These are phyloP conservation scores for Solenopsis fugax DNA, from an alignment of 1,140 invertebrate genomes.

Conservation along the genomic window DNA sequence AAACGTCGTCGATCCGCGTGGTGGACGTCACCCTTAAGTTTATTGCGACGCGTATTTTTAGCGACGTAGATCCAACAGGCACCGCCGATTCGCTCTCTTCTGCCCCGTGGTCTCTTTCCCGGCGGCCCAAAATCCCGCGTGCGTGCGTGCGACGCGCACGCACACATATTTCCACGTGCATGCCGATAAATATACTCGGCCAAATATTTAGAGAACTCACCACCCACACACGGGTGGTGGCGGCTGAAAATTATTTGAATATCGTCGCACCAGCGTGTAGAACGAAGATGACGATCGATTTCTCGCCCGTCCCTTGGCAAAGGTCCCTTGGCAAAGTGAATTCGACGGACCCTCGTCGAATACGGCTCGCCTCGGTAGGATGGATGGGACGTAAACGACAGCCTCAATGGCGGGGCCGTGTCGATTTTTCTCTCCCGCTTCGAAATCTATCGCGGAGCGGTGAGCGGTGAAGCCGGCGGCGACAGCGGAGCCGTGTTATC, in stretches of 20 bases:
- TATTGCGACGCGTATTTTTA: conserved; percentile 79
- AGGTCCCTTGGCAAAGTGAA: conserved; percentile 15
- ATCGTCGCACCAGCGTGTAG: conserved; percentile 29
- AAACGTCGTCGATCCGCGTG: conserved; percentile 68
- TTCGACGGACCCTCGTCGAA: conserved; percentile 14
- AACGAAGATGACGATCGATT: conserved; percentile 23
- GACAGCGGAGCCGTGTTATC: background rate
- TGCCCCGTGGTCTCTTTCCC: conserved; percentile 31
- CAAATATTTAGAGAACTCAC: conserved; percentile 79
- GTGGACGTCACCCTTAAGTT: conserved; percentile 78
- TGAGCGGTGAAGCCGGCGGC: background rate
- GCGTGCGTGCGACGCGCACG: background rate
- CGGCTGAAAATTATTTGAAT: conserved; percentile 72
- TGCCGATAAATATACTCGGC: conserved; percentile 78
- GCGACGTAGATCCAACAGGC: conserved; percentile 68
- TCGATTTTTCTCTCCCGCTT: conserved; percentile 5
- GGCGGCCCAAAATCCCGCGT: background rate
- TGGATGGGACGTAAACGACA: background rate
- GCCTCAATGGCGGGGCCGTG: background rate
- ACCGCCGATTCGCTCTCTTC: conserved; percentile 69
- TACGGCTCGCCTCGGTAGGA: background rate
- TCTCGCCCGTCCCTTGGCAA: background rate
- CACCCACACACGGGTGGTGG: conserved; percentile 45
- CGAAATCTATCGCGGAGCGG: background rate
- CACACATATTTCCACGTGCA: conserved; percentile 42